Evolutionary conservation across 1,140 invertebrate genomes (phyloP), one percentile per base, ranked within the genome.

Genomic region (Dryas iulia): DNA sequence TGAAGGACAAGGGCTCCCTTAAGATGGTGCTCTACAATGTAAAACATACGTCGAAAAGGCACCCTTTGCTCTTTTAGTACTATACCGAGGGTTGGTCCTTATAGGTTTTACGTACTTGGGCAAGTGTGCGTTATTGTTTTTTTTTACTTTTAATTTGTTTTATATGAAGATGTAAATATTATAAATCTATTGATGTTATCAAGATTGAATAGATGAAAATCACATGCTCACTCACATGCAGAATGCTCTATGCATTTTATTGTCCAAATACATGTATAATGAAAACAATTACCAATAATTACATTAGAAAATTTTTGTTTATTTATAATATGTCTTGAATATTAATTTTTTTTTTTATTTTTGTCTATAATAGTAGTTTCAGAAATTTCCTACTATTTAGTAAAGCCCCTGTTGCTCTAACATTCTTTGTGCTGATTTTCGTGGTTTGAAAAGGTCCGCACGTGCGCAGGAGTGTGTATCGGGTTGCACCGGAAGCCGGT

Each of bases 391-490:
- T 53, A 69, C 71, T 58, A 62, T 72, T 60, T 60, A 65, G 73
- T 73, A 66, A 62, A 71, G 33, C 58, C 74, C 66, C 69, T 75
- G 73, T 74, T 76, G 72, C 73, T 77, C 74, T 78, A 69, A 52
- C 63, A 77, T 77, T 77, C 79, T 80, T 81, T 82, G 77, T 82
- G 74, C 73, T 57, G 72, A 81, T 83, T 87, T 87, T 84, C 78
- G 74, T 83, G 82, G 81, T 91, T 87, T 85, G 86, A 87, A 87
- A 89, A 89, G 89, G 79, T 81, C 74, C 89, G 89, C 89, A 90
- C 89, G 89, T 91, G 89, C 87, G 89, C 89, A 85, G 81, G 89
- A 91, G 89, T 89, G 82, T 81, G 81, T 90, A 91, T 91, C 89
- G 87, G 81, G 89, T 91, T 91, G 82, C 87, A 79, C 84, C 87